These are phyloP conservation scores for Streptopelia turtur DNA, from an alignment of 2,797 vertebrate genomes.

Conservation along the genomic window DNA sequence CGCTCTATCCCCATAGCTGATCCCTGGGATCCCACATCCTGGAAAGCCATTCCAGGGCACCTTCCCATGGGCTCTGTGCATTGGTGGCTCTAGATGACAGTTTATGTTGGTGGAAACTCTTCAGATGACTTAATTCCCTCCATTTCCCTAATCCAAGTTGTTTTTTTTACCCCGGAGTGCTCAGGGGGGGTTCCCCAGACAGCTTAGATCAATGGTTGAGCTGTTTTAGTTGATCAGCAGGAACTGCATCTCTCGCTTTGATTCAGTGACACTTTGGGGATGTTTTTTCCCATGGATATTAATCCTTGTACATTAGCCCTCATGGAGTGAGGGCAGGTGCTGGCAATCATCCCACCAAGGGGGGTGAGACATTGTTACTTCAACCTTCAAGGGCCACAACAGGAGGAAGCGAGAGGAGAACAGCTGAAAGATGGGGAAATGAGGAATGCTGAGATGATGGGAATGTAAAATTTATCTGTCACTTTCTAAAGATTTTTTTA, in stretches of 20 bases:
- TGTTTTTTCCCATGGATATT: not conserved
- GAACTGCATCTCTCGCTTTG: not conserved
- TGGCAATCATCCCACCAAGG: not conserved
- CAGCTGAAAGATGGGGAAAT: constrained; percentile 45
- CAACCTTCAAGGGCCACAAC: not conserved
- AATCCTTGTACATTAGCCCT: not conserved
- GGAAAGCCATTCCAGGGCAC: not conserved
- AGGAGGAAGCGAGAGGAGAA: not conserved
- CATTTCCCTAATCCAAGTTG: not conserved
- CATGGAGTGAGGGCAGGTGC: not conserved
- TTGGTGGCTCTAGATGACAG: not conserved
- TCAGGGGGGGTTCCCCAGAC: not conserved
- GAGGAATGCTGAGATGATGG: constrained; percentile 41
- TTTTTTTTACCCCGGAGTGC: not conserved
- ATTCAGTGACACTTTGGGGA: not conserved
- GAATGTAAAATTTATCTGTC: not conserved
- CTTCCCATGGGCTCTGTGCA: not conserved
- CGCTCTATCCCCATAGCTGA: not conserved
- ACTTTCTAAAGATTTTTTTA: not conserved
- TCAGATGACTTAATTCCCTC: not conserved
- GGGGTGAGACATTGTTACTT: fast-evolving
- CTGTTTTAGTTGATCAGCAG: not conserved
- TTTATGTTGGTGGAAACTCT: not conserved
- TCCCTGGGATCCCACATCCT: not conserved
- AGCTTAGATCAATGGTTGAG: not conserved